Evolutionary conservation across 2,113 vertebrate species (phyloP), one percentile per base, ranked within the genome.

Genomic region (Sturnus vulgaris): DNA sequence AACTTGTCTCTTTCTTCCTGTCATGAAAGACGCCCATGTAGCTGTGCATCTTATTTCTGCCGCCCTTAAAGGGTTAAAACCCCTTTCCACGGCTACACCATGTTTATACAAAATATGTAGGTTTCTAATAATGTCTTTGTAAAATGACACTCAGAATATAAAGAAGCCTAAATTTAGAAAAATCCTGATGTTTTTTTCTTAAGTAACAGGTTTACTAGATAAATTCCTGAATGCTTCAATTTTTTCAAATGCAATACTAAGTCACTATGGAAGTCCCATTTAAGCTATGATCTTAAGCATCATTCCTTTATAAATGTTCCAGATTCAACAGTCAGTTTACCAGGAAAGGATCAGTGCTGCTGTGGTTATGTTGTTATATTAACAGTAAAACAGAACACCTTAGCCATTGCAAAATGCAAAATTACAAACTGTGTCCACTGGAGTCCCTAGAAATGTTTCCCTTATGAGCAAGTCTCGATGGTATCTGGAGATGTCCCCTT

Each of bases 141-240:
- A 82, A 93, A 94, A 76, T 78, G 31, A 60, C 52, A 59, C 11
- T 60, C 13, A 64, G 71, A 82, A 65, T 60, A 77, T 59, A 82
- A 92, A 75, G 59, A 71, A 90, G 33, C 14, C 24, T 71, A 82
- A 92, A 87, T 44, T 92, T 85, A 84, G 31, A 72, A 92, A 82
- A 91, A 55, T 30, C 16, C 56, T 82, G 13, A 31, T n/a, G 9
- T 56, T 6, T 50, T 50, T 91, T 70, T 82, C 35, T 33, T 39
- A 46, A 56, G 30, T 18, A 89, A 92, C 20, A 61, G 59, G n/a
- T 94, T 83, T 71, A 46, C 39, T 50, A 66, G 39, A 47, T 12
- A 73, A 52, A 35, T 61, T 40, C 37, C 27, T 72, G 55, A 63
- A 86, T 46, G 8, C 28, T 72, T 91, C 76, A 47, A 19, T 78